Evolutionary conservation across 2,888 invertebrate genomes (phyloP).

Genomic region (Quadriops clusia): DNA sequence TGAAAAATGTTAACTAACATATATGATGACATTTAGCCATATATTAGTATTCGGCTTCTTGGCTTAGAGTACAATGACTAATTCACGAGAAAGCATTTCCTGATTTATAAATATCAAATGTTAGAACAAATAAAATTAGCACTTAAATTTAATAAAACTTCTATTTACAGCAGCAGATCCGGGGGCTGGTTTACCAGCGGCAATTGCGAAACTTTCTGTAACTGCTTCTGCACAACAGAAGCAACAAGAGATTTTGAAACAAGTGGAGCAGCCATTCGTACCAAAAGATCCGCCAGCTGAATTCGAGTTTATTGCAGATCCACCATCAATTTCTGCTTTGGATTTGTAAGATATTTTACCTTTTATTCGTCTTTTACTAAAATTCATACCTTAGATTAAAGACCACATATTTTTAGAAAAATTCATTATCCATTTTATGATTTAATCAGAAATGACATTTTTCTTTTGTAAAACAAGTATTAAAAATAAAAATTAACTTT

Average conservation of each 20-base stretch:
- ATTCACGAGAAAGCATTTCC: constrained; percentile 25
- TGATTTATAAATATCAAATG: constrained; percentile 13
- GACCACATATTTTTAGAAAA: too few relatives aligned
- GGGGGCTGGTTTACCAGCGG: constrained; percentile 34
- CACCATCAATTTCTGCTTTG: constrained; percentile 94
- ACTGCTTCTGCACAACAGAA: constrained; percentile 72
- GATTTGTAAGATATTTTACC: constrained; percentile 58
- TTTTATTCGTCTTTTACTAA: constrained; percentile 3
- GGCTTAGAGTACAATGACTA: constrained; percentile 29
- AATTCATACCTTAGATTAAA: too few relatives aligned
- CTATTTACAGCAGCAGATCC: constrained; percentile 35
- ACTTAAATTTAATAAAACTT: constrained; percentile 4
- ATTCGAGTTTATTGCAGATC: constrained; percentile 92
- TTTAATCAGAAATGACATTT: too few relatives aligned
- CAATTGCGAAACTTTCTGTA: constrained; percentile 47
- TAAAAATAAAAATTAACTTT: too few relatives aligned
- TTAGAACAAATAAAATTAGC: constrained; percentile 3
- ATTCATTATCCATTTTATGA: too few relatives aligned
- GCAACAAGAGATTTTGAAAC: constrained; percentile 78
- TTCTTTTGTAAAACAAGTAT: too few relatives aligned
- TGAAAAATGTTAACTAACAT: constrained; percentile 2
- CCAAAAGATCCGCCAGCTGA: constrained; percentile 87
- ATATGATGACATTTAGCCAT: constrained; percentile 33
- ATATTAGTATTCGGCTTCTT: constrained; percentile 29
- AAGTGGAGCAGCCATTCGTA: constrained; percentile 74